These are phyloP conservation scores for Motacilla tschutschensis DNA, from an alignment of 2,113 vertebrate species.

Conservation along the genomic window DNA sequence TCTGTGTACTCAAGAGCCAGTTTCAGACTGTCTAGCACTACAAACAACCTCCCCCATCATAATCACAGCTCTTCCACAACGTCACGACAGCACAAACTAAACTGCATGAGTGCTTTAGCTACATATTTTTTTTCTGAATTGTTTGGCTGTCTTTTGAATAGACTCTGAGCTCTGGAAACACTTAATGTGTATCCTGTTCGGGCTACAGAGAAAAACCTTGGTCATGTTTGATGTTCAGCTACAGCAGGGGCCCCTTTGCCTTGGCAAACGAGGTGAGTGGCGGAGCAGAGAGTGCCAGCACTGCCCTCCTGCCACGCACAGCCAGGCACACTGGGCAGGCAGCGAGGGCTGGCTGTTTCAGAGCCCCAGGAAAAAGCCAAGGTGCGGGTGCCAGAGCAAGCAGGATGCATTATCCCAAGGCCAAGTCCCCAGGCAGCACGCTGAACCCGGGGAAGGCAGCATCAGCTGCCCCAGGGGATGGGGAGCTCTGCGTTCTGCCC, in stretches of 20 bases:
- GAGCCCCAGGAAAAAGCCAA: neutral
- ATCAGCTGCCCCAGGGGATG: neutral
- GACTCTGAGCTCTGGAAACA: neutral
- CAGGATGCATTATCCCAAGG: neutral
- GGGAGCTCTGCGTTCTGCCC: conserved; percentile 4
- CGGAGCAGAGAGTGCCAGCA: neutral
- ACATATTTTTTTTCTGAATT: neutral
- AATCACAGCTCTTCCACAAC: neutral
- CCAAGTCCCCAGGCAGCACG: neutral
- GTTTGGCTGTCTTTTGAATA: neutral
- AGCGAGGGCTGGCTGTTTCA: neutral
- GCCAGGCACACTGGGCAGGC: neutral
- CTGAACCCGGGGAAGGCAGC: neutral
- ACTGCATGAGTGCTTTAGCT: neutral
- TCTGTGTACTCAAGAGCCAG: neutral
- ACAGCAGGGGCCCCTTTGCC: neutral
- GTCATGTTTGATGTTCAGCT: neutral
- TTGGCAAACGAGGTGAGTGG: neutral
- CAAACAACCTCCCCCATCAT: neutral
- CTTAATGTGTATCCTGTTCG: neutral
- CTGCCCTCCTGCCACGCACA: neutral
- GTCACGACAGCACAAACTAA: neutral
- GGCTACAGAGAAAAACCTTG: neutral
- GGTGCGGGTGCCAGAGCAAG: neutral
- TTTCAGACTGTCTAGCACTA: neutral